These are phyloP conservation scores for Osmerus eperlanus DNA, from an alignment of 2,113 vertebrate genomes.

Conservation along the genomic window DNA sequence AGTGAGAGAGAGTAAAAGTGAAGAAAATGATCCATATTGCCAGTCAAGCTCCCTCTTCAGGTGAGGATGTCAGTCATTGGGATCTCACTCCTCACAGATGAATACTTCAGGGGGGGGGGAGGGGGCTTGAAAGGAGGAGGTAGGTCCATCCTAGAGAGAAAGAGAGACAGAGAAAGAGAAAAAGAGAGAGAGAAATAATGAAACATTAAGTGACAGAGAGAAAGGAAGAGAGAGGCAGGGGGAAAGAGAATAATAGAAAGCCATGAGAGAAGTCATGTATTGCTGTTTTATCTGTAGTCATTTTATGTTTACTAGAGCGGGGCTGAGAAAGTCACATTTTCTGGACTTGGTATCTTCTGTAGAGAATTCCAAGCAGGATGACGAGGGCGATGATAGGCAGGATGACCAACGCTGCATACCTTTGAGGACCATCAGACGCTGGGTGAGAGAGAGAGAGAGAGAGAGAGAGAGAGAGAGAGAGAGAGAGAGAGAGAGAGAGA, in stretches of 20 bases:
- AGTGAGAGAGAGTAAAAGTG: no score
- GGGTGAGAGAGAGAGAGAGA: neutral
- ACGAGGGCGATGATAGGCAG: slow-evolving; percentile 41
- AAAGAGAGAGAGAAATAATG: slow-evolving; percentile 2
- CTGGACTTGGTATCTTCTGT: slow-evolving; percentile 38
- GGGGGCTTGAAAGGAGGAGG: slow-evolving; percentile 72
- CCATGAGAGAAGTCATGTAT: neutral
- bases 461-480: neutral
- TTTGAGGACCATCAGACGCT: neutral
- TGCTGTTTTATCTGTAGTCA: no score
- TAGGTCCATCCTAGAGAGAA: slow-evolving; percentile 55
- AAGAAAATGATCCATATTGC: neutral
- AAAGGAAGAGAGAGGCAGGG: neutral
- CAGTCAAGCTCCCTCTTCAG: slow-evolving; percentile 14
- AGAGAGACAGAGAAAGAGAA: neutral
- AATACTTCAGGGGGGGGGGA: slow-evolving; percentile 58
- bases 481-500: neutral
- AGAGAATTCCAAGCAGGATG: slow-evolving; percentile 34
- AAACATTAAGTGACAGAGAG: neutral
- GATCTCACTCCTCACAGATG: neutral
- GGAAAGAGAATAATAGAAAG: no score
- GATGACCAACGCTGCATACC: slow-evolving; percentile 25
- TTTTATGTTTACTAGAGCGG: no score
- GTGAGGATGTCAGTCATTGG: slow-evolving; percentile 25
- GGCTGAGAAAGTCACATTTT: slow-evolving; percentile 44